Percentiles rank a stretch among this genome's conserved stretches.
Conservation (phyloP, 2,797 vertebrate genomes). For the Eulemur mongoz region DNA sequence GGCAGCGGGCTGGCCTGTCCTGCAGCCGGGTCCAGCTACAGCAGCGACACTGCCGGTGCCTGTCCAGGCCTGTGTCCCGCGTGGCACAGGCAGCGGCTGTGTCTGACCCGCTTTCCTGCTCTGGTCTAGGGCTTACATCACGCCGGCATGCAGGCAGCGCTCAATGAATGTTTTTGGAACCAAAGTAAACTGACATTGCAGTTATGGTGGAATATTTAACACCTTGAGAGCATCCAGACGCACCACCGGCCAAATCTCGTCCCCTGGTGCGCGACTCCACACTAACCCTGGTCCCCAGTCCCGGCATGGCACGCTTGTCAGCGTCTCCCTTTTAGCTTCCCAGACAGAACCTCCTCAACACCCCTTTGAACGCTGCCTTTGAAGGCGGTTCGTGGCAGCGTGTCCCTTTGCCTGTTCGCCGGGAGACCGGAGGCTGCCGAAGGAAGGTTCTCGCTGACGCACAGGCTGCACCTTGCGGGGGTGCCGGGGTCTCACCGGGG, state of each 20-base stretch:
- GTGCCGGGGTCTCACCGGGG: accelerated
- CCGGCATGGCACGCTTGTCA: accelerated
- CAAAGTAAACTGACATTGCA: neutral
- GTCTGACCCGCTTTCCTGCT: accelerated
- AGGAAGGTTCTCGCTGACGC: neutral
- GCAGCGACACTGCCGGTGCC: neutral
- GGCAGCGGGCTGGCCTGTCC: neutral
- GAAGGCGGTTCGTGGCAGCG: neutral
- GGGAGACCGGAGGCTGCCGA: neutral
- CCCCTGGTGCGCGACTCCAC: accelerated
- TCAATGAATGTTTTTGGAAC: neutral
- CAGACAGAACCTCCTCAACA: neutral
- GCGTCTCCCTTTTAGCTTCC: neutral
- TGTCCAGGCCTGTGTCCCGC: neutral
- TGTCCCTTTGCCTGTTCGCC: neutral
- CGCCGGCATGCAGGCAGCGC: accelerated
- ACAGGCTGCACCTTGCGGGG: neutral
- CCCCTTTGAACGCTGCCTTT: neutral
- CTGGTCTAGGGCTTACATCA: accelerated
- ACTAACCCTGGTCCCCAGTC: too few relatives aligned
- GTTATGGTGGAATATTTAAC: neutral
- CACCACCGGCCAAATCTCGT: accelerated
- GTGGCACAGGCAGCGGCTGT: too few relatives aligned
- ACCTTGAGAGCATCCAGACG: too few relatives aligned
- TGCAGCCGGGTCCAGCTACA: neutral